Evolutionary conservation across 1,140 invertebrate genomes (phyloP).

Genomic region (Brachionus rotundiformis): DNA sequence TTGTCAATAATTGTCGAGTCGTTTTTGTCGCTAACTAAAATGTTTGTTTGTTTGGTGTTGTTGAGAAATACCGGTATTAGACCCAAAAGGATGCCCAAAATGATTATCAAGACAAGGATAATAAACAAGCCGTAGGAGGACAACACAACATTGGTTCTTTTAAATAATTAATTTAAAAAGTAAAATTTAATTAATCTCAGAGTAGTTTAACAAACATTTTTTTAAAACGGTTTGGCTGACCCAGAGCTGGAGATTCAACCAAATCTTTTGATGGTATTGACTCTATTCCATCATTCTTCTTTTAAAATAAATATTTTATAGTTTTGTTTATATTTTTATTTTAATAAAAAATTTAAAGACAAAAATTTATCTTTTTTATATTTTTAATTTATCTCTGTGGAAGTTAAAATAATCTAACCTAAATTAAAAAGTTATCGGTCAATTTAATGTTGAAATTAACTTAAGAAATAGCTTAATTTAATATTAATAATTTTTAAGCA

Average conservation of each 20-base stretch:
- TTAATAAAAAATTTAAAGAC: neutral
- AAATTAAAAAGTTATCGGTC: too few relatives aligned
- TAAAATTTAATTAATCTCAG: neutral
- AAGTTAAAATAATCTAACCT: too few relatives aligned
- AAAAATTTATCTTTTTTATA: neutral
- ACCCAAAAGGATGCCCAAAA: neutral
- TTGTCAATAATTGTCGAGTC: neutral
- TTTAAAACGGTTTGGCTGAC: neutral
- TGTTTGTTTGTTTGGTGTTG: slow-evolving; percentile 20
- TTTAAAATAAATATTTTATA: neutral
- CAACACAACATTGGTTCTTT: neutral
- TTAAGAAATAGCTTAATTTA: too few relatives aligned
- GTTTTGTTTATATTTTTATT: too few relatives aligned
- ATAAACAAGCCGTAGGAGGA: slow-evolving; percentile 23
- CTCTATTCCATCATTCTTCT: slow-evolving; percentile 19
- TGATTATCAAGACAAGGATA: neutral
- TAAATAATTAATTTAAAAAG: neutral
- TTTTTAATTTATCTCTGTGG: too few relatives aligned
- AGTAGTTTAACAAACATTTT: too few relatives aligned
- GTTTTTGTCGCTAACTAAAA: neutral
- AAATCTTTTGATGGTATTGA: slow-evolving; percentile 13
- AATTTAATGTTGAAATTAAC: too few relatives aligned
- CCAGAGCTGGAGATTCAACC: neutral
- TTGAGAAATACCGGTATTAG: slow-evolving; percentile 41
- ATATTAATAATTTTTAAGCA: too few relatives aligned